Base-by-base conservation (phyloP, 2,888 invertebrate genomes). In the Frankliniella intonsa region DNA sequence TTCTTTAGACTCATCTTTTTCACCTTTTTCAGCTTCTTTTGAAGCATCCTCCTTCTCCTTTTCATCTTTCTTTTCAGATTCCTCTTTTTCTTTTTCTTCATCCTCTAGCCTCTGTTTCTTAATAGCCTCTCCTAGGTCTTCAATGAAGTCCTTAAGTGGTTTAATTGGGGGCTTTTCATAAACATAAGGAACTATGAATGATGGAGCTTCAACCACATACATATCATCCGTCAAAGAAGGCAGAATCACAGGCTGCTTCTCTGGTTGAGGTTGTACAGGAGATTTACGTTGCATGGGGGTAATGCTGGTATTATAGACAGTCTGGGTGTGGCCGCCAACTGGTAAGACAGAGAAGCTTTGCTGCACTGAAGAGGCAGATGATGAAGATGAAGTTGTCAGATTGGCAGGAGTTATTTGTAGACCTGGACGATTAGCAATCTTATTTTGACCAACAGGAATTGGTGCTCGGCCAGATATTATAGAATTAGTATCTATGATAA, bases 191-290 rank as follows among this genome's bases (percentile, higher is more conserved):
- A 97, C 96, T 87, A 97, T 96, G 87, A 97, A 96, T 38, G 96
- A 96, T 10, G 97, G 96, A 50, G 96, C 96, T 88, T 97, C 96
- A 14, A 97, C 94, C 17, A 97, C 96, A 87, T 94, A 96, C 94
- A 96, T 96, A 86, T 97, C 96, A 87, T 97, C 96, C 27, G 96
- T 96, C 49, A 97, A 88, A 11, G 95, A 94, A 0, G 95, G 95
- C 85, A 97, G 88, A 84, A 95, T 92, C 62, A 91, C 91, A 69
- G 92, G 90, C 88, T 86, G 91, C 38, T 38, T 38, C 38, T 38
- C 38, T 3, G 38, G 38, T 5, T 2, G 38, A 38, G 38, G 38
- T 38, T 38, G 38, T 38, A 38, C 38, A 38, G 38, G 38, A 38
- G 38, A 38, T 38, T 38, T 38, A 38, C 38, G 38, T 38, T 38